Conservation (phyloP, 1,140 invertebrate species). For the Drosophila teissieri region DNA sequence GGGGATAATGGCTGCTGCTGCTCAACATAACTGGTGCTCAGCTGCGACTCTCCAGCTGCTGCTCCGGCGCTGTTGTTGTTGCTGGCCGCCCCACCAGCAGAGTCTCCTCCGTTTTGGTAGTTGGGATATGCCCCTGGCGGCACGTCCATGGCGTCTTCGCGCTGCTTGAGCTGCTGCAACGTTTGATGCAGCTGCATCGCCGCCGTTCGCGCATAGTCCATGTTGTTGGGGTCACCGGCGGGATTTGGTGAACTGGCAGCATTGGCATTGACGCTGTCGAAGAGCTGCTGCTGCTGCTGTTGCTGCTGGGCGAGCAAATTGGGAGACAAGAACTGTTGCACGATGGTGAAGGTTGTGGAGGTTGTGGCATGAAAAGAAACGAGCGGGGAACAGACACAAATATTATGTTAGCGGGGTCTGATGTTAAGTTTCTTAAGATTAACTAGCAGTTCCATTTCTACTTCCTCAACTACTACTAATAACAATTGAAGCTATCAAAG, state of each 20-base stretch:
- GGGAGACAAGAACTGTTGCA: conserved; percentile 63
- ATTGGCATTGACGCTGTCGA: conserved; percentile 72
- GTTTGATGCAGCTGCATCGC: conserved; percentile 79
- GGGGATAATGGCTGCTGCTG: conserved; percentile 65
- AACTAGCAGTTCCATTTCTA: too few relatives aligned
- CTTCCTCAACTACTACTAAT: too few relatives aligned
- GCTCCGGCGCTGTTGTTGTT: conserved; percentile 40
- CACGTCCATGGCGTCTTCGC: conserved; percentile 66
- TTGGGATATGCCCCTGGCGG: conserved; percentile 47
- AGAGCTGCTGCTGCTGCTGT: conserved; percentile 66
- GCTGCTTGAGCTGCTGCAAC: conserved; percentile 75
- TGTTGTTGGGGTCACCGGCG: conserved; percentile 61
- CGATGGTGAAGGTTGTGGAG: neutral
- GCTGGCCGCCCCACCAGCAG: conserved; percentile 24
- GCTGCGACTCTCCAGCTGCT: conserved; percentile 41
- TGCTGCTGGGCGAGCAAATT: conserved; percentile 55
- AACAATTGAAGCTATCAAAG: too few relatives aligned
- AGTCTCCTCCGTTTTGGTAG: conserved; percentile 66
- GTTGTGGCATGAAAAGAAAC: too few relatives aligned
- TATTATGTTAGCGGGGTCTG: too few relatives aligned
- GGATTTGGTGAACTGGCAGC: conserved; percentile 55
- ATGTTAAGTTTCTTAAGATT: too few relatives aligned
- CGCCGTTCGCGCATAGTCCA: conserved; percentile 74
- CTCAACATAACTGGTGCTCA: conserved; percentile 59
- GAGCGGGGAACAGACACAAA: too few relatives aligned